Conservation (phyloP, 2,888 invertebrate genomes). For the Apamea anceps region DNA sequence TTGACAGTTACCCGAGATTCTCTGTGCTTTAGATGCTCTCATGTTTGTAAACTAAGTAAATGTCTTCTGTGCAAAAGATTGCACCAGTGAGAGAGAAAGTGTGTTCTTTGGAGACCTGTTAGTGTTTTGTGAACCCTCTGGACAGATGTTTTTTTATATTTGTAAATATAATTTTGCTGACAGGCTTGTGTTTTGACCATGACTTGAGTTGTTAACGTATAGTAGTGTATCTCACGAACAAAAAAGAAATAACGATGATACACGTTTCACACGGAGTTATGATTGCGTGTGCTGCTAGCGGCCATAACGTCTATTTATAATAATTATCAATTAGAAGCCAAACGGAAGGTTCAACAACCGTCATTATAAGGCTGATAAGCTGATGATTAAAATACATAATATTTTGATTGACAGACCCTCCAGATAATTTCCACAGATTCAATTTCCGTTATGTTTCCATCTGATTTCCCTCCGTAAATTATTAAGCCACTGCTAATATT, state of each 20-base stretch:
- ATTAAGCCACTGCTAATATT: constrained; percentile 50
- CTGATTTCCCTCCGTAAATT: constrained; percentile 18
- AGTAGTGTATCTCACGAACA: not conserved
- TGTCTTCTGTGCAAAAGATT: constrained; percentile 3
- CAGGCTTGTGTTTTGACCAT: not conserved
- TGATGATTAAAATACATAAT: constrained; percentile 17
- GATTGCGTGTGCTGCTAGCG: not conserved
- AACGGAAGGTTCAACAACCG: not conserved
- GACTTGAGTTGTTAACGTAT: too few species aligned
- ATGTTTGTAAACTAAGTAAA: constrained; percentile 21
- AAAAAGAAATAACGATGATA: not conserved
- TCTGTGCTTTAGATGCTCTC: constrained; percentile 15
- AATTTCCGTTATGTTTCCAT: constrained; percentile 38
- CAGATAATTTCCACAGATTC: constrained; percentile 41
- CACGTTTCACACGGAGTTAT: not conserved
- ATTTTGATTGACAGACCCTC: constrained; percentile 24
- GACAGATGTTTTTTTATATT: not conserved
- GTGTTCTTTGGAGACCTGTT: not conserved
- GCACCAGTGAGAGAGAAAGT: not conserved
- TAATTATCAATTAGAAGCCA: not conserved
- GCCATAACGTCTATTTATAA: not conserved
- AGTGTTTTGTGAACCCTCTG: not conserved
- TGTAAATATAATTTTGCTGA: not conserved
- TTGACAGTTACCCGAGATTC: constrained; percentile 41
- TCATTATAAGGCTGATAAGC: not conserved